phyloP scores from a whole-genome alignment of 2,888 invertebrate species.

The Agapostemon virescens region DNA sequence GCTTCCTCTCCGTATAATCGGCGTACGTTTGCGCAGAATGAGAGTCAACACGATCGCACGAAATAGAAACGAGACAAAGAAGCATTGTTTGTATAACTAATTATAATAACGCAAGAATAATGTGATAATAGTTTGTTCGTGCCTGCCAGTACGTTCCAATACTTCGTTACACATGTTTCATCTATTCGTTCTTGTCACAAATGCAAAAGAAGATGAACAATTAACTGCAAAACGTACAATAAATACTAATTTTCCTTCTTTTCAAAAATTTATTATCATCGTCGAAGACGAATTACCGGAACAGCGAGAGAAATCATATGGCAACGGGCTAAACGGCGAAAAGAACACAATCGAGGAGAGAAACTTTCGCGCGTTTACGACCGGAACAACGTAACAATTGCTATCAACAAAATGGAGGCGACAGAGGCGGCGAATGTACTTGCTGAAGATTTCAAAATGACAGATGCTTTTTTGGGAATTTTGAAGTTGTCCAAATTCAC shows the following conservation, averaged over 20 bases:
- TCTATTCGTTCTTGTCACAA: not conserved
- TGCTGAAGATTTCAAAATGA: not conserved
- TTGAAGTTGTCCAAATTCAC: accelerated
- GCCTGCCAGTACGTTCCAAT: too few relatives aligned
- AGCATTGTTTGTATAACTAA: too few relatives aligned
- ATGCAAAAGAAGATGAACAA: not conserved
- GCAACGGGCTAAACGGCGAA: not conserved
- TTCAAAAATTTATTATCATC: not conserved
- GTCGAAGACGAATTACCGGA: not conserved
- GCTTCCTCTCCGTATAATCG: too few relatives aligned
- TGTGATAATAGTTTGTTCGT: not conserved
- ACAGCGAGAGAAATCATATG: not conserved
- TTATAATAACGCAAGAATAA: too few relatives aligned
- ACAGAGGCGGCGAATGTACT: not conserved
- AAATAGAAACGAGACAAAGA: too few relatives aligned
- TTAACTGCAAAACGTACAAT: not conserved
- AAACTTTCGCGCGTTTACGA: not conserved
- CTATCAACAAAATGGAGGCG: not conserved
- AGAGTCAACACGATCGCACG: too few relatives aligned
- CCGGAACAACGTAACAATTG: not conserved
- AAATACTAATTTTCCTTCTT: not conserved
- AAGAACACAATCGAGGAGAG: not conserved
- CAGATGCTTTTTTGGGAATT: not conserved
- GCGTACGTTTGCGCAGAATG: too few relatives aligned
- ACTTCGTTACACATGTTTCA: too few relatives aligned